A percentile compares a stretch with the other conserved stretches of the same genome.
These are phyloP conservation scores for Cynaeus angustus DNA, from an alignment of 2,888 invertebrate species.

Conservation along the genomic window DNA sequence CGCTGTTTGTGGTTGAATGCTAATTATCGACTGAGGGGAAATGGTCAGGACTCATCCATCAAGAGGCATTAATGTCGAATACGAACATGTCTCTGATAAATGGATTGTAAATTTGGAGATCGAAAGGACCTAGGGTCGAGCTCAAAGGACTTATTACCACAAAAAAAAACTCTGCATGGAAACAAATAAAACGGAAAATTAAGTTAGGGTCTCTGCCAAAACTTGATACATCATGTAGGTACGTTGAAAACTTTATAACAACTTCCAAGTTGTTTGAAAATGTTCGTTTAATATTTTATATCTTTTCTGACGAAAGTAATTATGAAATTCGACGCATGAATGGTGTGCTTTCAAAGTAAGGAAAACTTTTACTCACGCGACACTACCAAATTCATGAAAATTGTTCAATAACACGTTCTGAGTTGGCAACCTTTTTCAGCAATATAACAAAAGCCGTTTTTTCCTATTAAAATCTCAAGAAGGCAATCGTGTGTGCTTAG, in stretches of 20 bases:
- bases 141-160: slow-evolving; percentile 12
- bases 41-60: slow-evolving; percentile 49
- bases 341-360: not conserved
- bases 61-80: slow-evolving; percentile 44
- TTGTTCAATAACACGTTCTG: no score
- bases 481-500: slow-evolving; percentile 16
- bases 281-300: not conserved
- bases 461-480: slow-evolving; percentile 7
- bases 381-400: no score
- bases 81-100: slow-evolving; percentile 42
- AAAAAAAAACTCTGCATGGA: not conserved
- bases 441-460: slow-evolving; percentile 3
- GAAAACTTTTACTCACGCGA: not conserved
- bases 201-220: no score
- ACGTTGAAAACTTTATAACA: not conserved
- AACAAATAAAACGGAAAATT: no score
- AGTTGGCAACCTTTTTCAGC: not conserved
- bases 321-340: not conserved
- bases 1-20: slow-evolving; percentile 45
- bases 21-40: slow-evolving; percentile 46
- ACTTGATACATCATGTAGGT: no score
- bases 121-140: slow-evolving; percentile 11
- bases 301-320: not conserved
- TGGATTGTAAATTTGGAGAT: slow-evolving; percentile 43
- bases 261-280: not conserved